These are phyloP conservation scores for Theristicus caerulescens DNA, from an alignment of 2,113 vertebrate genomes.

Conservation along the genomic window DNA sequence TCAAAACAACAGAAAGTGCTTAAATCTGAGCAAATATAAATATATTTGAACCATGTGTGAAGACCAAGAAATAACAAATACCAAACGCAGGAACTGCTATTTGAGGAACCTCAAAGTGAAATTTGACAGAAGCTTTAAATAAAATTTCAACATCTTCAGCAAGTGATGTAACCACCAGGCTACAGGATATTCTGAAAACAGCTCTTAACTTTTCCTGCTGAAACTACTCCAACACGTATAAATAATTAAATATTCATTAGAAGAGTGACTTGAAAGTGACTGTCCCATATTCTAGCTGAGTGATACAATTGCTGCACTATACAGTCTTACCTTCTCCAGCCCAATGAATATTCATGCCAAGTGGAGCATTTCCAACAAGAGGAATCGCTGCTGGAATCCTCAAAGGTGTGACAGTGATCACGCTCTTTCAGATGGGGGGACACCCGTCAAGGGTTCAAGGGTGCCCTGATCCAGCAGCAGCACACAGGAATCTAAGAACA, in stretches of 20 bases:
- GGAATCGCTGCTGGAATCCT: not conserved
- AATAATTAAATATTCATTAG: slow-evolving; percentile 35
- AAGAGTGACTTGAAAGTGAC: not conserved
- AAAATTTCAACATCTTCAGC: not conserved
- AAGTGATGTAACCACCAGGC: not conserved
- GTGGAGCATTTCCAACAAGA: not conserved
- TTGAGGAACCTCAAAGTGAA: not conserved
- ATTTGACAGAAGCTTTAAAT: not conserved
- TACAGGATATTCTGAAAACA: not conserved
- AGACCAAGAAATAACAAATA: not conserved
- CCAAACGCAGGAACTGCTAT: not conserved
- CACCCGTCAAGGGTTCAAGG: not conserved
- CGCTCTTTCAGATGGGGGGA: not conserved
- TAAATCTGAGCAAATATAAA: not conserved
- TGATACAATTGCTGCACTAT: not conserved
- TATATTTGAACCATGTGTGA: not conserved
- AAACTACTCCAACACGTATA: not conserved
- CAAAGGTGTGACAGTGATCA: not conserved
- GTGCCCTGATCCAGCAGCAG: not conserved
- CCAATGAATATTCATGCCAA: slow-evolving; percentile 29
- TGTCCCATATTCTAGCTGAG: not conserved
- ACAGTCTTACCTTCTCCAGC: not conserved
- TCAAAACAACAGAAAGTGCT: not conserved
- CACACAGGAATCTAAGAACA: not conserved
- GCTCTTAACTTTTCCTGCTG: not conserved